A percentile compares a stretch with the other conserved stretches of the same genome.
These are phyloP conservation scores for Ferrisia virgata DNA, from an alignment of 2,888 invertebrate genomes.

Conservation along the genomic window DNA sequence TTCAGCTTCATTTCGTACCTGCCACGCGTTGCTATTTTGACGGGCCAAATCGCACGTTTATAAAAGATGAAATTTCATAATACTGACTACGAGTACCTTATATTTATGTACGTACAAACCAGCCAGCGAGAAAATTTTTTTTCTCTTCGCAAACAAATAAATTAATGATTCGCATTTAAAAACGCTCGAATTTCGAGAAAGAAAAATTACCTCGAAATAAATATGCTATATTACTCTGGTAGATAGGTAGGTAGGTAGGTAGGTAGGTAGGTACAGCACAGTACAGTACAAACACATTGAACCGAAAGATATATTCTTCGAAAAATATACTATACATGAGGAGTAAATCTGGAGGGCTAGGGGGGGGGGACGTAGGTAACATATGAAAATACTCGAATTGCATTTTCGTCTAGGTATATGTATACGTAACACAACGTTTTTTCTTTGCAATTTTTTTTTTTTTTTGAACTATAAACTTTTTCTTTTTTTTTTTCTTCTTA, in stretches of 20 bases:
- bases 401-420: too few species aligned
- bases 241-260: background rate
- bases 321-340: background rate
- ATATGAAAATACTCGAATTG: constrained; percentile 26
- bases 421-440: too few species aligned
- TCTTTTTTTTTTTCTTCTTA: background rate
- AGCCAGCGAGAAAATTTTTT: background rate
- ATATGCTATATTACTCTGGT: background rate
- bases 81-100: too few species aligned
- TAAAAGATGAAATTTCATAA: background rate
- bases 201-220: background rate
- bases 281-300: background rate
- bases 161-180: constrained; percentile 33
- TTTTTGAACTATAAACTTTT: too few species aligned
- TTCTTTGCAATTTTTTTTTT: too few species aligned
- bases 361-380: background rate
- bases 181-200: background rate
- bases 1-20: background rate
- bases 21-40: background rate
- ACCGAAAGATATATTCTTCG: constrained; percentile 1
- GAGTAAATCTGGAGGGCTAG: background rate
- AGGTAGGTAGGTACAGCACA: background rate
- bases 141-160: background rate
- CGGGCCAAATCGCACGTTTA: background rate
- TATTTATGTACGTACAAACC: too few species aligned